Conservation (phyloP, 2,797 vertebrate species). For the Crocidura indochinensis region DNA sequence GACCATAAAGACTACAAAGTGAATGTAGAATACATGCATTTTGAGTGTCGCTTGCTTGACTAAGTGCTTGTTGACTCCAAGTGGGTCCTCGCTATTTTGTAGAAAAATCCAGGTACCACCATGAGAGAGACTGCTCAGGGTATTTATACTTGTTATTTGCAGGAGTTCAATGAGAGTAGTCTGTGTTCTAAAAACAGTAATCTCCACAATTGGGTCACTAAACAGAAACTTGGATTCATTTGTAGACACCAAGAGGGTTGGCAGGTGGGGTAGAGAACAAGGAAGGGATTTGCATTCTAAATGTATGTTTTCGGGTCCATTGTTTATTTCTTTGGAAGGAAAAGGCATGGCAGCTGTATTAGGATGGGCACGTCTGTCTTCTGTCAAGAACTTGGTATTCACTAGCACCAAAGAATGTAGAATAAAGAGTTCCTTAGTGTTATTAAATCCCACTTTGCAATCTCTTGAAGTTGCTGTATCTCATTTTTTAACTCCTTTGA, state of each 20-base stretch:
- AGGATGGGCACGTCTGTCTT: not conserved
- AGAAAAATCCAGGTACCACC: not conserved
- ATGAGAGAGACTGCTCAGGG: too few relatives aligned
- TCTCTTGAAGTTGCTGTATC: not conserved
- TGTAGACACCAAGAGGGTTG: not conserved
- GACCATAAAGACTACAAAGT: not conserved
- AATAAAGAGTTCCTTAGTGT: not conserved
- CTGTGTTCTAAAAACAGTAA: not conserved
- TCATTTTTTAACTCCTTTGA: not conserved
- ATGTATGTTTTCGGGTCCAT: not conserved
- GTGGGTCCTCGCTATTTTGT: not conserved
- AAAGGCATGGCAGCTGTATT: not conserved
- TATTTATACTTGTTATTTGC: not conserved
- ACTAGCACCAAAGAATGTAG: not conserved
- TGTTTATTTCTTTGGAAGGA: not conserved
- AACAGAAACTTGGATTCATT: not conserved
- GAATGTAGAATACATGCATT: too few relatives aligned
- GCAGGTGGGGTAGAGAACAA: not conserved
- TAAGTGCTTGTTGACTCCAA: not conserved
- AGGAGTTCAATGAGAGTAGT: too few relatives aligned
- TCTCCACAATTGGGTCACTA: not conserved
- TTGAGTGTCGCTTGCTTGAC: too few relatives aligned
- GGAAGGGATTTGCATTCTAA: constrained; percentile 14
- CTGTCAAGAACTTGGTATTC: not conserved
- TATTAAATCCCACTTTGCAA: not conserved